A percentile compares a stretch with the other conserved stretches of the same genome.
Conservation (phyloP, 2,888 invertebrate genomes). For the Sphaeridia pumilis region DNA sequence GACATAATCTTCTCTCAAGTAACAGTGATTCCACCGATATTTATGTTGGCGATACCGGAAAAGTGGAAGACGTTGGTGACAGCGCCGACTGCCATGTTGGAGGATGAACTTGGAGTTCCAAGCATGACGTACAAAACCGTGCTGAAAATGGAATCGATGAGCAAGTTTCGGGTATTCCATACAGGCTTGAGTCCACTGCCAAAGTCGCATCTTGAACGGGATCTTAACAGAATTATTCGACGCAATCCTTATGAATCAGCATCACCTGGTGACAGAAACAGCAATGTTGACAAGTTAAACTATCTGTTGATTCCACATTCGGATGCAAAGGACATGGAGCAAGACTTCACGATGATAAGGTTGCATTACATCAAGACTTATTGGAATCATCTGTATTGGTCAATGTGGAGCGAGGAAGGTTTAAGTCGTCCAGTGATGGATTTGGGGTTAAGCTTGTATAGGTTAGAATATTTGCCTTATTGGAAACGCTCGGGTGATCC, state of each 20-base stretch:
- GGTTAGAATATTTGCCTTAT: constrained; percentile 16
- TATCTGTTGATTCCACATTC: constrained; percentile 25
- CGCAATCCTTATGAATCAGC: constrained; percentile 8
- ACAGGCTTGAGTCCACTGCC: constrained; percentile 30
- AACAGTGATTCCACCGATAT: constrained; percentile 33
- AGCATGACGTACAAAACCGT: constrained; percentile 27
- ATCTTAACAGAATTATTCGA: constrained; percentile 23
- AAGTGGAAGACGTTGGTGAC: constrained; percentile 32
- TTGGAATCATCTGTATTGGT: constrained; percentile 29
- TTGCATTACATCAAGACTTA: constrained; percentile 31
- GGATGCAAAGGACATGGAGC: constrained; percentile 24
- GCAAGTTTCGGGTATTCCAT: constrained; percentile 34
- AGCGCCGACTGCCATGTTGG: constrained; percentile 7
- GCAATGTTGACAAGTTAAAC: constrained; percentile 17
- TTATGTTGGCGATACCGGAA: constrained; percentile 30
- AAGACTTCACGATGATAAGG: constrained; percentile 20
- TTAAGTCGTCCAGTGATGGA: constrained; percentile 8
- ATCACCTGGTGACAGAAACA: constrained; percentile 2
- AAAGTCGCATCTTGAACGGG: constrained; percentile 28
- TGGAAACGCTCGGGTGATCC: constrained; percentile 2
- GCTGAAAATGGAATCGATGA: constrained; percentile 28
- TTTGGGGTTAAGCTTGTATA: constrained; percentile 23
- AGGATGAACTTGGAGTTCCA: constrained; percentile 17
- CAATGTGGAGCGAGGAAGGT: constrained; percentile 19
- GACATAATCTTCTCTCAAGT: constrained; percentile 35